These are phyloP conservation scores for Ormia ochracea DNA, from an alignment of 2,888 invertebrate species.

Conservation along the genomic window DNA sequence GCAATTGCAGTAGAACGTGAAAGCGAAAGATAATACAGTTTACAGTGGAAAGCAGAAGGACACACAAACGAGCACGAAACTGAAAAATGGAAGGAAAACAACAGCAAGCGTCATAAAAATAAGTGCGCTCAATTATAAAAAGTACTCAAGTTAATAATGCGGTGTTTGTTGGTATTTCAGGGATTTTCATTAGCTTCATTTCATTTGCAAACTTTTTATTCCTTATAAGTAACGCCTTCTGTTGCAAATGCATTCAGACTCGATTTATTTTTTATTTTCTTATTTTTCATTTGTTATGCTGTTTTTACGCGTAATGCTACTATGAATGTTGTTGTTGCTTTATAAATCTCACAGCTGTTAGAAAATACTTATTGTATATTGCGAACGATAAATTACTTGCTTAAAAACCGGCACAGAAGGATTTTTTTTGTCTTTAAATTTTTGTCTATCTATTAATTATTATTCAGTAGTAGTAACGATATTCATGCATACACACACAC, in stretches of 20 bases:
- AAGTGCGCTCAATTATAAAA: slow-evolving; percentile 61
- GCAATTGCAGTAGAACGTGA: slow-evolving; percentile 52
- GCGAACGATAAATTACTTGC: neutral
- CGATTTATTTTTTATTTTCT: neutral
- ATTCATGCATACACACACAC: too few relatives aligned
- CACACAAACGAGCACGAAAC: neutral
- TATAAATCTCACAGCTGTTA: slow-evolving; percentile 47
- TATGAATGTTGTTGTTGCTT: neutral
- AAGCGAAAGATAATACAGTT: slow-evolving; percentile 10
- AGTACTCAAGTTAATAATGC: slow-evolving; percentile 65
- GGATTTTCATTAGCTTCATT: slow-evolving; percentile 55
- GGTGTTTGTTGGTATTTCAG: slow-evolving; percentile 39
- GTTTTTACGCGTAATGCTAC: neutral
- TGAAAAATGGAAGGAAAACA: neutral
- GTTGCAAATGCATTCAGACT: slow-evolving; percentile 36
- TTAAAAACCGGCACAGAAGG: neutral
- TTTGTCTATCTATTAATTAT: too few relatives aligned
- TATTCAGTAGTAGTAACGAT: too few relatives aligned
- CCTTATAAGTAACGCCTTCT: slow-evolving; percentile 33
- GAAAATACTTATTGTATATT: slow-evolving; percentile 3
- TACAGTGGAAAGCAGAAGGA: neutral
- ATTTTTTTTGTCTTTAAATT: too few relatives aligned
- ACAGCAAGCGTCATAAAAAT: slow-evolving; percentile 48
- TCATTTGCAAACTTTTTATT: slow-evolving; percentile 31
- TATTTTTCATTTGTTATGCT: neutral